These are phyloP conservation scores for Apogon hyalosoma DNA, from an alignment of 2,797 vertebrate genomes.

Conservation along the genomic window DNA sequence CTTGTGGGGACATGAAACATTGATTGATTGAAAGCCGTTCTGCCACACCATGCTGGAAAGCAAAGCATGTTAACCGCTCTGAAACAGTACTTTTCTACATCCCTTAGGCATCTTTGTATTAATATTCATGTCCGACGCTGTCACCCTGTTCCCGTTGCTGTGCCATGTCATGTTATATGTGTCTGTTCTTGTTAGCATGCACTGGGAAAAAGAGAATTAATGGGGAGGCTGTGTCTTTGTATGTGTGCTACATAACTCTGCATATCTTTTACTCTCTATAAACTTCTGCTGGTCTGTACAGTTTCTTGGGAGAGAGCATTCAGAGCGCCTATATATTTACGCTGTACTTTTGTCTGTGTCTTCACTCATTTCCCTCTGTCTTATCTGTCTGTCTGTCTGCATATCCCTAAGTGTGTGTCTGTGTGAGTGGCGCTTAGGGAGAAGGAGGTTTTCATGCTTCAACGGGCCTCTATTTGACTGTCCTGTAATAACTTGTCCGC, in stretches of 20 bases:
- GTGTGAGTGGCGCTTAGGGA: slow-evolving; percentile 45
- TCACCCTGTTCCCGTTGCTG: slow-evolving; percentile 56
- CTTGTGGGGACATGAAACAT: slow-evolving; percentile 55
- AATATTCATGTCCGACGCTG: slow-evolving; percentile 71
- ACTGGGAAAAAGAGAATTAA: slow-evolving; percentile 43
- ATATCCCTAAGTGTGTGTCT: slow-evolving; percentile 14
- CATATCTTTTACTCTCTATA: slow-evolving; percentile 14
- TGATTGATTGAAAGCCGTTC: slow-evolving; percentile 63
- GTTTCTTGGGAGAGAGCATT: slow-evolving; percentile 17
- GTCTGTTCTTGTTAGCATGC: slow-evolving; percentile 65
- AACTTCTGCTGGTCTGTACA: slow-evolving; percentile 28
- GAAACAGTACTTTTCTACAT: slow-evolving; percentile 53
- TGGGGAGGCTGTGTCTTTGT: slow-evolving; percentile 19
- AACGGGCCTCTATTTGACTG: slow-evolving; percentile 77
- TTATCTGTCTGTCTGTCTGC: slow-evolving; percentile 26
- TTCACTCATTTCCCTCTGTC: slow-evolving; percentile 22
- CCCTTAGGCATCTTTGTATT: slow-evolving; percentile 53
- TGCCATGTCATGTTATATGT: slow-evolving; percentile 58
- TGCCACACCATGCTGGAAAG: slow-evolving; percentile 50
- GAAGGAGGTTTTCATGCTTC: slow-evolving; percentile 75
- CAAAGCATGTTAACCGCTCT: slow-evolving; percentile 50
- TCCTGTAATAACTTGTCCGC: slow-evolving; percentile 81
- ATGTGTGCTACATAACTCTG: background rate
- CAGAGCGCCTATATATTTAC: slow-evolving; percentile 5
- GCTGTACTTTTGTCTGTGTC: slow-evolving; percentile 14